Conservation (phyloP, 2,797 vertebrate genomes). For the Cossypha niveicapilla region DNA sequence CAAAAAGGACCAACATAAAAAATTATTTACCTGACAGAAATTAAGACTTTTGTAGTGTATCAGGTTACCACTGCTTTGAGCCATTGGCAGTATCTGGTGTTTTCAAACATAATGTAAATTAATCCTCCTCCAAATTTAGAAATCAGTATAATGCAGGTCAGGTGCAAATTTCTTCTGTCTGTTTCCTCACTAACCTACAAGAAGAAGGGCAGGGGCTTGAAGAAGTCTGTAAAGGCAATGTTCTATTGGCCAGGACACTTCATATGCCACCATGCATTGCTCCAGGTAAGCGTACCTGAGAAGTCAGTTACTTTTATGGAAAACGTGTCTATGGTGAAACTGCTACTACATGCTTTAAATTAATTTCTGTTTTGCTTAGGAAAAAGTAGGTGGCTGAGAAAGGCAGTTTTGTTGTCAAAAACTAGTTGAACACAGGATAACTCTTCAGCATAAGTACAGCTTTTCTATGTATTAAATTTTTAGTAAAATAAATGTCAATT, state of each 20-base stretch:
- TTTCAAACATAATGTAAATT: not conserved
- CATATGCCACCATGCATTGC: fast-evolving
- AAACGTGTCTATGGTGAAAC: not conserved
- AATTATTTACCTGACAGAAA: not conserved
- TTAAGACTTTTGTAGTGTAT: not conserved
- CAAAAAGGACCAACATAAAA: not conserved
- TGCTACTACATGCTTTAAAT: not conserved
- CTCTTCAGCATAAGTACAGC: not conserved
- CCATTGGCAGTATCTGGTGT: not conserved
- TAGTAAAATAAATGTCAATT: not conserved
- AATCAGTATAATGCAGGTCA: not conserved
- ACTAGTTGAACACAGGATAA: not conserved
- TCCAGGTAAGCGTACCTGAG: not conserved
- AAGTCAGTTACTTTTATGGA: not conserved
- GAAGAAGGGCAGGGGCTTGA: not conserved
- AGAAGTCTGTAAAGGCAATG: not conserved
- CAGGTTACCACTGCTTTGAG: not conserved
- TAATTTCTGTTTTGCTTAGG: not conserved
- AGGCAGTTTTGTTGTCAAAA: not conserved
- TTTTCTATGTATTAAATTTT: not conserved
- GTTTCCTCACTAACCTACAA: not conserved
- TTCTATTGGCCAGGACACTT: not conserved
- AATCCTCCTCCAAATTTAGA: not conserved
- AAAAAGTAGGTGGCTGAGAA: not conserved
- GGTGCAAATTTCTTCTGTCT: not conserved